phyloP scores from a whole-genome alignment of 2,797 vertebrate genomes.

The Arnoldichthys spilopterus region DNA sequence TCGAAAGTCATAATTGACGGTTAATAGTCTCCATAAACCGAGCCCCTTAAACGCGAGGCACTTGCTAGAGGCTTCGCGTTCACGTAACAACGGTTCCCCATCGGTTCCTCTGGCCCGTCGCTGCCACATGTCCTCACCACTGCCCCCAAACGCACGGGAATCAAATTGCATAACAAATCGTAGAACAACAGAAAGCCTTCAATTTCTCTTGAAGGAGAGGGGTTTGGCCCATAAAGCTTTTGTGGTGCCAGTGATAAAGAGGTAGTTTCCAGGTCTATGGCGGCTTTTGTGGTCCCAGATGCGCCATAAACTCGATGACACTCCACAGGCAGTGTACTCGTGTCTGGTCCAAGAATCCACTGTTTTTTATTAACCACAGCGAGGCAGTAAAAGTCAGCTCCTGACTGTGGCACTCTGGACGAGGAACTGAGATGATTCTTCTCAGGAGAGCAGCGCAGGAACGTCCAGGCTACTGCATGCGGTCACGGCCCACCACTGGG shows the following conservation, averaged over 20 bases:
- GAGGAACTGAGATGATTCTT: slow-evolving; percentile 62
- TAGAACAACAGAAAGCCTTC: slow-evolving; percentile 39
- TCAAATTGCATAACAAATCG: slow-evolving; percentile 40
- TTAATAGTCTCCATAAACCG: slow-evolving; percentile 27
- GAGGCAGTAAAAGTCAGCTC: slow-evolving; percentile 73
- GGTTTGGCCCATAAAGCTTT: slow-evolving; percentile 12
- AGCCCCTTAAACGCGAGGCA: neutral
- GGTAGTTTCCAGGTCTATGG: slow-evolving; percentile 74
- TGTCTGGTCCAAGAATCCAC: slow-evolving; percentile 70
- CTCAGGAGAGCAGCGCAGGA: slow-evolving; percentile 32
- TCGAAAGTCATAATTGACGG: slow-evolving; percentile 4
- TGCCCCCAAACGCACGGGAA: slow-evolving; percentile 7
- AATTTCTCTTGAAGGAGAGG: slow-evolving; percentile 35
- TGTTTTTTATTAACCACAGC: slow-evolving; percentile 73
- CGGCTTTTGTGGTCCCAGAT: slow-evolving; percentile 68
- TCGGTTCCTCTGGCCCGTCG: neutral
- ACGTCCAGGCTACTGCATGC: neutral
- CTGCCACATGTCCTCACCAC: too few relatives aligned
- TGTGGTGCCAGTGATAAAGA: slow-evolving; percentile 71
- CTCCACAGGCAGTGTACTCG: slow-evolving; percentile 64
- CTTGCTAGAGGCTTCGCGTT: neutral
- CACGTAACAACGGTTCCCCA: neutral
- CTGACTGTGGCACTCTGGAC: slow-evolving; percentile 70
- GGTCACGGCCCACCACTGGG: neutral
- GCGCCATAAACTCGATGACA: slow-evolving; percentile 74